phyloP scores from a whole-genome alignment of 1,140 invertebrate species.

The Lepidurus apus region DNA sequence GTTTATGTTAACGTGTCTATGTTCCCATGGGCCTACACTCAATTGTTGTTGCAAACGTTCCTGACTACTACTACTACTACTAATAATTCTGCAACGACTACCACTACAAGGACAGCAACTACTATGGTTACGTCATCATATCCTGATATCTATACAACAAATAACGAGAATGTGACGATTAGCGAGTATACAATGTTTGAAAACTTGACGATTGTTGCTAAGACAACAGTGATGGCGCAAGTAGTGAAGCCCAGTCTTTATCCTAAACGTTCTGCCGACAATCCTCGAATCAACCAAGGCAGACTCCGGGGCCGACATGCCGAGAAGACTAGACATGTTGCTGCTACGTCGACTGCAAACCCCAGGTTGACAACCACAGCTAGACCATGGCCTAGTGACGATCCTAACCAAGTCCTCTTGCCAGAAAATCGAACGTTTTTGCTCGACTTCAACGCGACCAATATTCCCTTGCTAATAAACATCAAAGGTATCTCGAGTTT shows the following conservation, averaged over 20 bases:
- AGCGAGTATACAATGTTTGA: background rate
- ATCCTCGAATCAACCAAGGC: slow-evolving; percentile 5
- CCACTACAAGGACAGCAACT: background rate
- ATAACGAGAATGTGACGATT: background rate
- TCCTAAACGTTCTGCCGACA: slow-evolving; percentile 6
- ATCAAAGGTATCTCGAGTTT: background rate
- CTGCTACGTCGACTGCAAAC: background rate
- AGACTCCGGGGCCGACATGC: background rate
- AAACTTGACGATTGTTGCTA: background rate
- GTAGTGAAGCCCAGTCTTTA: background rate
- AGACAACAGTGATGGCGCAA: background rate
- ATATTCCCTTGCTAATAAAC: background rate
- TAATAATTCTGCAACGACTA: no score
- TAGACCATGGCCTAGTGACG: background rate
- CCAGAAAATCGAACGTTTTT: background rate
- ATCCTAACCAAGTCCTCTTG: background rate
- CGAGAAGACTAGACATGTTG: background rate
- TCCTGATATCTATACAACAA: background rate
- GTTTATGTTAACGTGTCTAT: background rate
- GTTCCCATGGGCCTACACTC: background rate
- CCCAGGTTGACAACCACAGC: background rate
- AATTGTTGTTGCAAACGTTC: background rate
- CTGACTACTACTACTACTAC: background rate
- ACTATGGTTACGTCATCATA: background rate
- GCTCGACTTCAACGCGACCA: background rate